Conservation (phyloP, 1,140 invertebrate genomes). For the Drosophila bocqueti region DNA sequence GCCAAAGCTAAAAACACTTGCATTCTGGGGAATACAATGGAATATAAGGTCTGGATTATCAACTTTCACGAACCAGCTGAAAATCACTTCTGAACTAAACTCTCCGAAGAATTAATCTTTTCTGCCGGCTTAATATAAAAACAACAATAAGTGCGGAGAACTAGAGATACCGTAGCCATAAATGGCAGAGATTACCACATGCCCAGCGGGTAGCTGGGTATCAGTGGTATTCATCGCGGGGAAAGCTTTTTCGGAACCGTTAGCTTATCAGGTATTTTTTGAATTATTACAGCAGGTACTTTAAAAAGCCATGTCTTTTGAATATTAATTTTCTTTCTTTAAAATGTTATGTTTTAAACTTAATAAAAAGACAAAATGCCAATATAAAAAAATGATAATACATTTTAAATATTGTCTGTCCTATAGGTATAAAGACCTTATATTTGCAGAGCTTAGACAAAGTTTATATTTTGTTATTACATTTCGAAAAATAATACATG, state of each 20-base stretch:
- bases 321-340: not conserved
- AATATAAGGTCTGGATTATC: not conserved
- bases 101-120: constrained; percentile 24
- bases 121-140: constrained; percentile 35
- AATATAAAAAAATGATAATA: not conserved
- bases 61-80: constrained; percentile 12
- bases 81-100: constrained; percentile 1
- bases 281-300: not conserved
- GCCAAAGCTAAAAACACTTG: constrained; percentile 50
- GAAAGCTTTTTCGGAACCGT: not conserved
- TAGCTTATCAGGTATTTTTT: constrained; percentile 5
- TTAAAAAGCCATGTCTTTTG: no score
- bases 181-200: not conserved
- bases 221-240: constrained; percentile 17
- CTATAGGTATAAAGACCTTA: not conserved
- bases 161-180: not conserved
- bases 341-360: no score
- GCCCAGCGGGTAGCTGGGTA: not conserved
- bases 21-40: constrained; percentile 38
- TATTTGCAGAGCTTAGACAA: not conserved
- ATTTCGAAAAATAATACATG: no score
- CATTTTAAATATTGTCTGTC: not conserved
- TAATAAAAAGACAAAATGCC: not conserved
- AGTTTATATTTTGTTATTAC: no score
- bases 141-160: constrained; percentile 3